phyloP scores from a whole-genome alignment of 2,888 invertebrate species.

The Drosophila engyochracea region DNA sequence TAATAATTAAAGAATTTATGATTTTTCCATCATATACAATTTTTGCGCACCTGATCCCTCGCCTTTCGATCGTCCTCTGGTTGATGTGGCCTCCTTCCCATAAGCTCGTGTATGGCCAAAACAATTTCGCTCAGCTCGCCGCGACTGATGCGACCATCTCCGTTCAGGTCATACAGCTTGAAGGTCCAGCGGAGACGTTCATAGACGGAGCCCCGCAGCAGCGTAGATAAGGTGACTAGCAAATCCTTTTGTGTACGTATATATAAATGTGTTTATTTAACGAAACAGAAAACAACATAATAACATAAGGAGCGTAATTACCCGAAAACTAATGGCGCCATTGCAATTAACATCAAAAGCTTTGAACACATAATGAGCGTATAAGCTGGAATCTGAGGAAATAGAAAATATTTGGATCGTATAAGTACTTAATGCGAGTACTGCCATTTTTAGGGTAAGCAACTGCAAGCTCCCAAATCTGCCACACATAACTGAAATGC shows the following conservation, averaged over 20 bases:
- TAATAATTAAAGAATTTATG: not conserved
- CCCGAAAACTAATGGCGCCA: constrained; percentile 98
- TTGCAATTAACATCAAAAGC: constrained; percentile 99
- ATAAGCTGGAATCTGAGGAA: constrained; percentile 94
- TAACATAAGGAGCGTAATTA: constrained; percentile 86
- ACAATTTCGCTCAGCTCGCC: constrained; percentile 95
- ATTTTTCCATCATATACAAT: not conserved
- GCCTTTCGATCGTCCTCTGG: constrained; percentile 94
- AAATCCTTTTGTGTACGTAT: constrained; percentile 90
- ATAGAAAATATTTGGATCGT: constrained; percentile 47
- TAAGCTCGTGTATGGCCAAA: constrained; percentile 95
- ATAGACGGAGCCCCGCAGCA: constrained; percentile 96
- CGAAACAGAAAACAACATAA: not conserved
- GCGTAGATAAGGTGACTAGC: constrained; percentile 95
- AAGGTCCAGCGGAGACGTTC: constrained; percentile 99
- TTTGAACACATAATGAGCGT: constrained; percentile 99
- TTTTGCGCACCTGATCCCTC: constrained; percentile 89
- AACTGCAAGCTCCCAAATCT: constrained; percentile 24
- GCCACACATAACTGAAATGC: constrained; percentile 52
- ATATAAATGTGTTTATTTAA: constrained; percentile 7
- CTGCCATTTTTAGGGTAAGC: not conserved
- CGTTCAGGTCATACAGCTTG: constrained; percentile 97
- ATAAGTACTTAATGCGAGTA: constrained; percentile 13
- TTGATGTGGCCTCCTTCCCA: constrained; percentile 91
- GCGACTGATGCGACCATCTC: constrained; percentile 97